Percentiles rank a stretch among this genome's conserved stretches.
Evolutionary conservation across 2,797 vertebrate genomes (phyloP).

Genomic region (Crypturellus tataupa): DNA sequence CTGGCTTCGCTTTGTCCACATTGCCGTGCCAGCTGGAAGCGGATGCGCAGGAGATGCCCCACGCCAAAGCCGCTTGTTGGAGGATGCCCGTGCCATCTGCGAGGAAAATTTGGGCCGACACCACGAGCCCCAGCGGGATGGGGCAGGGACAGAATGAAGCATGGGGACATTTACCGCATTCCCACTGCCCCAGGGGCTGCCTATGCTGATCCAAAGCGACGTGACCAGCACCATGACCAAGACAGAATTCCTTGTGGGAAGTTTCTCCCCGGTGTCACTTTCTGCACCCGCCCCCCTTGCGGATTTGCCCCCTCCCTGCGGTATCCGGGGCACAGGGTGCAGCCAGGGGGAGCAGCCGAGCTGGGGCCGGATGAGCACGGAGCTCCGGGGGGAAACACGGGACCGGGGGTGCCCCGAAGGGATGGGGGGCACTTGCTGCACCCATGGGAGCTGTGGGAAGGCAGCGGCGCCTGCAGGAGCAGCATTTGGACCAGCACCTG

Average conservation of each 20-base stretch:
- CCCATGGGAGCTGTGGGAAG: neutral
- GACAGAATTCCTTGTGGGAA: neutral
- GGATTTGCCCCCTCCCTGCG: neutral
- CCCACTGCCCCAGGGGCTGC: neutral
- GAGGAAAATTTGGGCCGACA: neutral
- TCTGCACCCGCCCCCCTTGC: neutral
- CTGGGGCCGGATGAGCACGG: too few species aligned
- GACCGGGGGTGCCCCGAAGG: rapidly evolving
- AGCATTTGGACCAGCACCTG: neutral
- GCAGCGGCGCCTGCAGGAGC: rapidly evolving
- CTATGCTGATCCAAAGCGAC: neutral
- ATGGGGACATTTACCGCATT: constrained; percentile 29
- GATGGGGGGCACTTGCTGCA: neutral
- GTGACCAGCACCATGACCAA: neutral
- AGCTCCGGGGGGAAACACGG: rapidly evolving
- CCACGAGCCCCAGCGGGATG: rapidly evolving
- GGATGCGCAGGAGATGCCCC: neutral
- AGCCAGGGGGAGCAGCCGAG: too few species aligned
- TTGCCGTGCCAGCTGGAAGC: neutral
- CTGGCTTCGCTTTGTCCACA: neutral
- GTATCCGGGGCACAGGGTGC: too few species aligned
- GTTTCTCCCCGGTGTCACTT: neutral
- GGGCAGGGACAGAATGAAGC: neutral
- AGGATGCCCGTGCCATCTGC: neutral
- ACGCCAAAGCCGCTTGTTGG: neutral